phyloP scores from a whole-genome alignment of 2,113 vertebrate genomes.

The Neolamprologus cancellatus region DNA sequence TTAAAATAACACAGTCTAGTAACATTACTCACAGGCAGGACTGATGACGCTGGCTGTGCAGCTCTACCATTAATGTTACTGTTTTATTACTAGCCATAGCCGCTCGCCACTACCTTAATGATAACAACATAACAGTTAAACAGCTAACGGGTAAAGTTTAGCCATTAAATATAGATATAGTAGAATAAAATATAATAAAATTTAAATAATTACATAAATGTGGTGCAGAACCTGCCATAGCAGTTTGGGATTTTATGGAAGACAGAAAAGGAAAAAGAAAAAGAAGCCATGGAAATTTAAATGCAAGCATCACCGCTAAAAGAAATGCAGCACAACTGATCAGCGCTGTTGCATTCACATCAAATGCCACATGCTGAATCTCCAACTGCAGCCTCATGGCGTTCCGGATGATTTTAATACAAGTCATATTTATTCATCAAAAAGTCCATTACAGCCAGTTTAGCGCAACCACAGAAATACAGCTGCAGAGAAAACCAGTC shows the following conservation, averaged over 20 bases:
- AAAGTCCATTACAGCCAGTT: neutral
- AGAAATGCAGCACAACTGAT: neutral
- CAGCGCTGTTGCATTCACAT: neutral
- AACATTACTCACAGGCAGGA: neutral
- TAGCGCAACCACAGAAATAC: neutral
- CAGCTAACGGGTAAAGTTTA: neutral
- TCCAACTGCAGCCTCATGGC: neutral
- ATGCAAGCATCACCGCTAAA: neutral
- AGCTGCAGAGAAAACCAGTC: neutral
- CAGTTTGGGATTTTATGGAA: neutral
- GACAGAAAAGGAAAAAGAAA: neutral
- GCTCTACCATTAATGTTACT: neutral
- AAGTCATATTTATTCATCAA: neutral
- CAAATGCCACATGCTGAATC: neutral
- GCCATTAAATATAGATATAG: neutral
- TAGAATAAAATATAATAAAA: neutral
- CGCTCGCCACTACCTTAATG: neutral
- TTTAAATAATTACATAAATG: neutral
- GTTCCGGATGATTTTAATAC: neutral
- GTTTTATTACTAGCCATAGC: neutral
- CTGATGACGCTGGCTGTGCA: neutral
- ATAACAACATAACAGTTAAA: neutral
- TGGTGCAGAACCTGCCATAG: neutral
- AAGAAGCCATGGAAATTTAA: neutral
- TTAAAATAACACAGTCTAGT: neutral